Evolutionary conservation across 2,113 vertebrate species (phyloP), one percentile per base, ranked within the genome.

Genomic region (Ictalurus punctatus): DNA sequence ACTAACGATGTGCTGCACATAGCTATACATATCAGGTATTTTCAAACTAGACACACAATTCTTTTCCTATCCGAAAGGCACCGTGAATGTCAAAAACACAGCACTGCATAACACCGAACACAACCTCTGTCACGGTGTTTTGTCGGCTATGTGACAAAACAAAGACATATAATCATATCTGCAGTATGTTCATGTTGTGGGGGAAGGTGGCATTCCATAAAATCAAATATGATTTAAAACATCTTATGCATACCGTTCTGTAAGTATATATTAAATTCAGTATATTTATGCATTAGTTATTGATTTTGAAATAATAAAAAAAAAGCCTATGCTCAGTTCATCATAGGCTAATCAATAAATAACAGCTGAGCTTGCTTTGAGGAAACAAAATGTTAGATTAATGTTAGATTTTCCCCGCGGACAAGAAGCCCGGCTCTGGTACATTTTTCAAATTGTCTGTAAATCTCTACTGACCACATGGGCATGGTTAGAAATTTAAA

Each of bases 401-500:
- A 25, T 63, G 81, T 37, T 44, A 63, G 12, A 7, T 63, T 25
- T 83, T 40, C 8, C 14, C 52, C 27, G 4, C 52, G 1, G 79
- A 12, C 21, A 52, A 69, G 23, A 48, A 87, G 25, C n/a, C 44
- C 19, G 37, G 7, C 34, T 58, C 78, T 58, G 40, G 25, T 27
- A 14, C 27, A 48, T 12, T 54, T 87, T 27, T 3, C 63, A 54
- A 34, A 76, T 48, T n/a, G 21, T 44, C 71, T 44, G 13, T 37
- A 67, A 83, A 76, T 73, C 74, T 82, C 14, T 69, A 83, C 86
- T 90, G 85, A 91, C 85, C 82, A 76, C 74, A 81, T 79, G 63
- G 37, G 65, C 14, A 58, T 71, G 82, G 76, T 88, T 89, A 86
- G 83, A 83, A 58, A 73, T 79, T 86, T 88, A 91, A 89, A 91